phyloP scores from a whole-genome alignment of 2,113 vertebrate genomes.

The Neomonachus schauinslandi region DNA sequence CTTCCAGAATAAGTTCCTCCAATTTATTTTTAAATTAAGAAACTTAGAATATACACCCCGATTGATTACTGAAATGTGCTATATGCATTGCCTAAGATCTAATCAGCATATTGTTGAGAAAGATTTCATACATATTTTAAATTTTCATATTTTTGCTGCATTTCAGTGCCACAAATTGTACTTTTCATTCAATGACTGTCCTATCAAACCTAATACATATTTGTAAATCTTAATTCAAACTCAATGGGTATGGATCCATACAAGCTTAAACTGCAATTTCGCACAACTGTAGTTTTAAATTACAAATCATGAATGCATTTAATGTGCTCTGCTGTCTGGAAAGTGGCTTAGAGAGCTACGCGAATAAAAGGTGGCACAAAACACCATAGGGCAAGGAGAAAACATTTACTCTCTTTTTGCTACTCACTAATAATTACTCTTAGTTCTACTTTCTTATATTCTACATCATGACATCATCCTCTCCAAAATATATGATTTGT shows the following conservation, averaged over 20 bases:
- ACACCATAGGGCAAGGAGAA: background rate
- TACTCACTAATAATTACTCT: background rate
- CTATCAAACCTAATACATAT: constrained; percentile 71
- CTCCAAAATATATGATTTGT: background rate
- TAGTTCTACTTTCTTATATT: background rate
- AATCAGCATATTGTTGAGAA: constrained; percentile 61
- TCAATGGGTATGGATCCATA: constrained; percentile 70
- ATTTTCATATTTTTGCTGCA: constrained; percentile 59
- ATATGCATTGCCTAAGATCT: constrained; percentile 30
- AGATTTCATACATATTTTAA: constrained; percentile 64
- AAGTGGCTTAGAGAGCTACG: constrained; percentile 14
- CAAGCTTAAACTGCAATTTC: constrained; percentile 78
- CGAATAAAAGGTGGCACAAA: background rate
- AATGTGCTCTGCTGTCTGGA: constrained; percentile 51
- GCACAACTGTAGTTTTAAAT: constrained; percentile 79
- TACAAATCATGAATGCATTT: constrained; percentile 72
- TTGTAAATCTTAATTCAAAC: constrained; percentile 80
- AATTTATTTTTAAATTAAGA: constrained; percentile 69
- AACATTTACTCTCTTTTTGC: background rate
- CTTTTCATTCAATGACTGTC: constrained; percentile 71
- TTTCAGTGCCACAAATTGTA: constrained; percentile 53
- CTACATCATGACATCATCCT: background rate
- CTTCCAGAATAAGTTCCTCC: constrained; percentile 26
- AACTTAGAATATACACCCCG: background rate
- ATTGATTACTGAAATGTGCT: constrained; percentile 42